Evolutionary conservation across 2,113 vertebrate species (phyloP).

Genomic region (Ptyas mucosa): DNA sequence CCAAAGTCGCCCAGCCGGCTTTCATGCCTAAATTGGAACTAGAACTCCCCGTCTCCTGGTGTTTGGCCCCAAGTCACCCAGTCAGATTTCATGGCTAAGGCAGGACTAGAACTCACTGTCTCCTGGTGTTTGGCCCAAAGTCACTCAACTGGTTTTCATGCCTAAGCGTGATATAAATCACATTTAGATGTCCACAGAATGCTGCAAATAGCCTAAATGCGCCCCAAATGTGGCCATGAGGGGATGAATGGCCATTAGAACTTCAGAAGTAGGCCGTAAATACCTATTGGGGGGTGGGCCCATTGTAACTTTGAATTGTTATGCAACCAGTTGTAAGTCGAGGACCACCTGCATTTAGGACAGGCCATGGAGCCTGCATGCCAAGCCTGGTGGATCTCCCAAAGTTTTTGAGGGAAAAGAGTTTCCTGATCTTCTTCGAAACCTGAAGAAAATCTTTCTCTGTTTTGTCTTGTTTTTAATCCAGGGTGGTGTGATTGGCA

Average conservation of each 20-base stretch:
- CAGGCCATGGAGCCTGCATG: not conserved
- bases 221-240: not conserved
- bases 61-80: too few relatives aligned
- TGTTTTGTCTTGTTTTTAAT: constrained; percentile 22
- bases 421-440: not conserved
- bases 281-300: not conserved
- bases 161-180: too few relatives aligned
- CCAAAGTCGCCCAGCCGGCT: too few relatives aligned
- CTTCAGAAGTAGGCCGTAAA: too few relatives aligned
- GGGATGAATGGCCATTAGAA: not conserved
- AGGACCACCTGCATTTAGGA: not conserved
- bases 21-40: too few relatives aligned
- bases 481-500: constrained; percentile 89
- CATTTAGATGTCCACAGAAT: too few relatives aligned
- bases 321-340: not conserved
- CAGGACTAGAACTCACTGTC: too few relatives aligned
- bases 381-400: not conserved
- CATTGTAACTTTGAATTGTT: not conserved
- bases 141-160: too few relatives aligned
- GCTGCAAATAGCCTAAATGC: too few relatives aligned
- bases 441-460: constrained; percentile 17
- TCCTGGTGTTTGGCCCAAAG: too few relatives aligned
- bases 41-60: too few relatives aligned
- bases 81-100: too few relatives aligned
- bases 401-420: not conserved